phyloP scores from a whole-genome alignment of 2,113 vertebrate genomes.

The Syngnathus scovelli region DNA sequence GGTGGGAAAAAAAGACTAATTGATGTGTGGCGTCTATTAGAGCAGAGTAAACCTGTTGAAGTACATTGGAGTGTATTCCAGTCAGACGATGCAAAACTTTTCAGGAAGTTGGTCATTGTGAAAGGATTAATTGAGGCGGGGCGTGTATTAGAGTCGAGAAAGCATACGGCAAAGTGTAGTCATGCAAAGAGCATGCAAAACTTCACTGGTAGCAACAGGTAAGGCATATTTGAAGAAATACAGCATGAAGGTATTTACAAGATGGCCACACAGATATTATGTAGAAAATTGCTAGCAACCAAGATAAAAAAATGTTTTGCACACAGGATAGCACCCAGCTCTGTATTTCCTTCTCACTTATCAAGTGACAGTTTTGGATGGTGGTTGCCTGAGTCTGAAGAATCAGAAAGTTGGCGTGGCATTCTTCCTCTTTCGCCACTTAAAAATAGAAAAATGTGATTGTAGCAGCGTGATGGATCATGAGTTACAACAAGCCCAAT shows the following conservation, averaged over 20 bases:
- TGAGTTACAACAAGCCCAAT: constrained; percentile 12
- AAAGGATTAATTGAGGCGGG: not conserved
- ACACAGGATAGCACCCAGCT: not conserved
- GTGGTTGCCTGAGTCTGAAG: not conserved
- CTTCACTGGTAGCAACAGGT: not conserved
- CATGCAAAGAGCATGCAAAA: not conserved
- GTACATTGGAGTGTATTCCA: not conserved
- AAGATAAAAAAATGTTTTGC: not conserved
- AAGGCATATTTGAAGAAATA: not conserved
- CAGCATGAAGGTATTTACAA: not conserved
- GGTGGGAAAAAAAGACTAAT: not conserved
- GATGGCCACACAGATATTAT: too few relatives aligned
- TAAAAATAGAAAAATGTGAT: constrained; percentile 1
- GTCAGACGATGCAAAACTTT: not conserved
- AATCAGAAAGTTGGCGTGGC: constrained; percentile 28
- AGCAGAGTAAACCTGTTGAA: not conserved
- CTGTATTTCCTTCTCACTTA: constrained; percentile 2
- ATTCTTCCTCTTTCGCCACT: not conserved
- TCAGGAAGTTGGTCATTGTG: not conserved
- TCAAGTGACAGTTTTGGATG: not conserved
- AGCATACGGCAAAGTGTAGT: too few relatives aligned
- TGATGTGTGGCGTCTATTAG: not conserved
- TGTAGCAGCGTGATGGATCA: not conserved
- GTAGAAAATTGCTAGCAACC: too few relatives aligned
- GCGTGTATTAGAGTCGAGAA: too few relatives aligned